Evolutionary conservation across 2,888 invertebrate genomes (phyloP), one percentile per base, ranked within the genome.

Genomic region (Zaprionus lineosus): DNA sequence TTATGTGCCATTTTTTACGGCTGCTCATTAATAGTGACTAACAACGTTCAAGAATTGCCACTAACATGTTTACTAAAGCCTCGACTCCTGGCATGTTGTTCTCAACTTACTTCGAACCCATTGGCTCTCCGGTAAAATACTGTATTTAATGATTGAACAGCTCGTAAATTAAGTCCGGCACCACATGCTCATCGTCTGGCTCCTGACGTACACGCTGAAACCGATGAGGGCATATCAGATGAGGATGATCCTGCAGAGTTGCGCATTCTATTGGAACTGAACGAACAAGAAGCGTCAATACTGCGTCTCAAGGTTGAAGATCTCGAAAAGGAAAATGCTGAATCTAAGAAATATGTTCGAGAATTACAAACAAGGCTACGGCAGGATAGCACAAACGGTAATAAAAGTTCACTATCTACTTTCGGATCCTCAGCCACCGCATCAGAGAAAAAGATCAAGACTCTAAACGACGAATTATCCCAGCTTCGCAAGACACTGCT

Each of bases 231-330:
- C 46, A 93, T 93, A 65, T 93, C 94, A 5, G 95, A 94, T 83
- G 93, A 94, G 84, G 96, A 96, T 77, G 95, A 96, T 90, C 93
- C 94, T 8, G 93, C 95, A 12, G 97, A 97, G 89, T 90, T 97
- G 56, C 93, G 96, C 83, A 92, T 97, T 29, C 93, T 97, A 71
- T 91, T 98, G 44, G 97, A 97, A 89, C 92, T 97, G 39, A 95
- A 95, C 87, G 97, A 97, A 90, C 96, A 96, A 91, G 97, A 98
- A 91, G 94, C 96, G 52, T 93, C 94, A 14, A 95, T 96, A 57
- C 91, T 97, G 63, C 92, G 95, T 31, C 92, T 95, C 69, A 97
- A 97, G 91, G 94, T 96, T 53, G 95, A 96, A 88, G 95, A 95
- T 76, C 90, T 96, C 68, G 96, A 97, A 90, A 93, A 92, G 67